These are phyloP conservation scores for Phoxinus dragarum DNA, from an alignment of 2,797 vertebrate species.

Conservation along the genomic window DNA sequence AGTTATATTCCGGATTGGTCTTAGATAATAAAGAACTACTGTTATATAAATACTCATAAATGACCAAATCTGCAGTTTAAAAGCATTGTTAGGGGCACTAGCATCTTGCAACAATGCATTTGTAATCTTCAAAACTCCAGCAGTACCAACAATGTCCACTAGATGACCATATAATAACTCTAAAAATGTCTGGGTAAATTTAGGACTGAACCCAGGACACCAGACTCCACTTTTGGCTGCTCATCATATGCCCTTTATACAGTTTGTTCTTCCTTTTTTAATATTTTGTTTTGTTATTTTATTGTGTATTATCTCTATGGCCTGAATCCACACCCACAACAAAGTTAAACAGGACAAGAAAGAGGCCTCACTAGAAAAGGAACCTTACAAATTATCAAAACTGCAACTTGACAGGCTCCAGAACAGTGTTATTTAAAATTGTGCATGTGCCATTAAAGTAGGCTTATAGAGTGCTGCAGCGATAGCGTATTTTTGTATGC, in stretches of 20 bases:
- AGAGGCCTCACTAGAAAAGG: not conserved
- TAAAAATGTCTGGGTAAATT: not conserved
- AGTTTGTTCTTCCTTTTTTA: not conserved
- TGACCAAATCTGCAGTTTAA: not conserved
- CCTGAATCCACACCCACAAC: not conserved
- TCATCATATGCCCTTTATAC: not conserved
- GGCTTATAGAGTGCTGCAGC: not conserved
- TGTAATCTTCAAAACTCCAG: not conserved
- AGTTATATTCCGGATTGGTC: not conserved
- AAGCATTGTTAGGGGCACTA: not conserved
- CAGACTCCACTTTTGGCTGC: not conserved
- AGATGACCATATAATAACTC: slow-evolving; percentile 10
- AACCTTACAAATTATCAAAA: too few relatives aligned
- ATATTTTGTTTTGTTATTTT: not conserved
- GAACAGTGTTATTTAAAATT: not conserved
- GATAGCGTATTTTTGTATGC: not conserved
- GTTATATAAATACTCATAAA: not conserved
- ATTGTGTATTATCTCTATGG: not conserved
- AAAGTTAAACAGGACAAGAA: not conserved
- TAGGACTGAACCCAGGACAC: not conserved
- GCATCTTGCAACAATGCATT: not conserved
- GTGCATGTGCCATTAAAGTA: not conserved
- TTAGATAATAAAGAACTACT: not conserved
- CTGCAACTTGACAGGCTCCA: not conserved
- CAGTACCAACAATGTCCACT: slow-evolving; percentile 21